Evolutionary conservation across 2,888 invertebrate genomes (phyloP), one percentile per base, ranked within the genome.

Genomic region (Crocallis elinguaria): DNA sequence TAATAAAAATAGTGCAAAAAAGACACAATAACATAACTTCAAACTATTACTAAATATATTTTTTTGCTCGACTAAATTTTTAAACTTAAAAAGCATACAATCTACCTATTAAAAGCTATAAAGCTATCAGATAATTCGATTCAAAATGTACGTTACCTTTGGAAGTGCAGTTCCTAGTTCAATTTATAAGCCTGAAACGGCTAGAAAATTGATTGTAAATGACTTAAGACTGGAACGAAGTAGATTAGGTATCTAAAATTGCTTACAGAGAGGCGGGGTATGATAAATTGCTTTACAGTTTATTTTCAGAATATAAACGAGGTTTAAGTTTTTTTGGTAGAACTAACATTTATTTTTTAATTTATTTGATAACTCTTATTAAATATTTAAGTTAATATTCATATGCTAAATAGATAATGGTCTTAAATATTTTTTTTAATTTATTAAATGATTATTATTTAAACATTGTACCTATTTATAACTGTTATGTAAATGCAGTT

Each of bases 241-340:
- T 66, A 69, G 71, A 70, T 74, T 55, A 62, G 42, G 36, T 67
- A 74, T 71, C 73, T 73, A 58, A 75, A 75, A 75, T 73, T 70
- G 75, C 70, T 70, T 62, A 54, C 66, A 63, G 41, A 55, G 44
- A 46, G 54, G 60, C 50, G 59, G 60, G 49, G 45, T 39, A 49
- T 50, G 52, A 58, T 54, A 58, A 60, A 60, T 57, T 58, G 48
- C 46, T 44, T 21, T 25, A 38, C 49, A 29, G 5, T 30, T 12
- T 44, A 35, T 36, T 49, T 42, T 43, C 27, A 43, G 38, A 11
- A 6, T 9, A 37, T 29, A 21, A 9, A 13, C 12, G 13, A 38
- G 25, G 19, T 23, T 38, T 14, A 5, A 38, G 12, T 23, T 21
- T 25, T 27, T 9, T 27, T 27, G 27, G 2, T n/a, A n/a, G n/a